Evolutionary conservation across 1,140 invertebrate species (phyloP).

Genomic region (Caenorhabditis brenneri): DNA sequence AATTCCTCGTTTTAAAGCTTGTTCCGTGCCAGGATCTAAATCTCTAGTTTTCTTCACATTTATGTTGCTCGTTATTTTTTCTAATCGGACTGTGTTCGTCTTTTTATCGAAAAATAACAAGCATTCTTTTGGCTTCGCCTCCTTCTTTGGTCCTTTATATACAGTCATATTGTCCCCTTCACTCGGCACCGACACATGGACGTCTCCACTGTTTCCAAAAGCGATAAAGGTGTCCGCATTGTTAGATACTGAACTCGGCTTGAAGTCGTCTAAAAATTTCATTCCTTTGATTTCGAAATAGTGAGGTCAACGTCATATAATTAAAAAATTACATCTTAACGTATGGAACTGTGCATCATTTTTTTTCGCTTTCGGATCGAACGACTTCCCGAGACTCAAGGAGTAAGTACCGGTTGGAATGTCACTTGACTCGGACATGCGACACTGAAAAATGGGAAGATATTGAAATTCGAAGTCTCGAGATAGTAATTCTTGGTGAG

Average conservation of each 20-base stretch:
- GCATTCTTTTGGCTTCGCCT: slow-evolving; percentile 53
- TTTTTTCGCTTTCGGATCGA: background rate
- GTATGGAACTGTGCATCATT: slow-evolving; percentile 31
- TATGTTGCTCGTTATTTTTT: slow-evolving; percentile 53
- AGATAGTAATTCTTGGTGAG: no score
- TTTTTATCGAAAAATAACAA: slow-evolving; percentile 56
- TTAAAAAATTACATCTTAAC: background rate
- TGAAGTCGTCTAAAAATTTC: slow-evolving; percentile 55
- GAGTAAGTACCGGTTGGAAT: slow-evolving; percentile 50
- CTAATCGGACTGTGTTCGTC: slow-evolving; percentile 51
- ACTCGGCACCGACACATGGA: slow-evolving; percentile 53
- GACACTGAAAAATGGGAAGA: no score
- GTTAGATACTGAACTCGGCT: slow-evolving; percentile 51
- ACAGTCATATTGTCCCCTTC: slow-evolving; percentile 53
- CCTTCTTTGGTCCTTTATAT: slow-evolving; percentile 56
- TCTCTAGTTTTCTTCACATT: slow-evolving; percentile 53
- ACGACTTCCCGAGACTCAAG: slow-evolving; percentile 45
- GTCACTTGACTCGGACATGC: slow-evolving; percentile 36
- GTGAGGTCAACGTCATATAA: background rate
- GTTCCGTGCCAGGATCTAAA: slow-evolving; percentile 25
- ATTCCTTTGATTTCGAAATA: background rate
- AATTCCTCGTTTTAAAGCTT: slow-evolving; percentile 9
- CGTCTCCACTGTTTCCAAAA: slow-evolving; percentile 51
- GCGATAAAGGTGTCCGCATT: slow-evolving; percentile 52
- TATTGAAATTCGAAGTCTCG: no score